Percentiles rank a stretch among this genome's conserved stretches.
Evolutionary conservation across 2,888 invertebrate species (phyloP).

Genomic region (Branchellion lobata): DNA sequence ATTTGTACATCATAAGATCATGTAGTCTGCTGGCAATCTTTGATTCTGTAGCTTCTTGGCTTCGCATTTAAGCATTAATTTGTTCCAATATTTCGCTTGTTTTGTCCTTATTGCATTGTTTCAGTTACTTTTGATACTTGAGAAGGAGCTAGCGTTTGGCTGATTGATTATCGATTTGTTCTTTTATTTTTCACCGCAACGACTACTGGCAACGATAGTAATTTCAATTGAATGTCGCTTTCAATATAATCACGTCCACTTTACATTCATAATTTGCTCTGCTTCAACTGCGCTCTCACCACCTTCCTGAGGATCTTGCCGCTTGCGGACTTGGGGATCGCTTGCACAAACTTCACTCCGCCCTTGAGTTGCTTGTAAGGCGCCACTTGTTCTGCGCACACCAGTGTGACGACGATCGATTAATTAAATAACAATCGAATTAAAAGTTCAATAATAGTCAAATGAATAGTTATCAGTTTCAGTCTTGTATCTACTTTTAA

Average conservation of each 20-base stretch:
- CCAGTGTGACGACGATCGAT: neutral
- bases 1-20: too few species aligned
- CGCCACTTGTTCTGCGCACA: slow-evolving; percentile 41
- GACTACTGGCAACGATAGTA: too few species aligned
- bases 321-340: slow-evolving; percentile 39
- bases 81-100: too few species aligned
- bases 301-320: slow-evolving; percentile 42
- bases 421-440: neutral
- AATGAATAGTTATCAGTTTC: neutral
- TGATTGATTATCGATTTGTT: too few species aligned
- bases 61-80: too few species aligned
- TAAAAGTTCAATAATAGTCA: neutral
- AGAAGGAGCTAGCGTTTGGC: too few species aligned
- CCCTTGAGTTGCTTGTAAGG: slow-evolving; percentile 46
- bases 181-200: too few species aligned
- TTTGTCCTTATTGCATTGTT: too few species aligned
- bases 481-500: neutral
- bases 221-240: neutral
- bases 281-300: neutral
- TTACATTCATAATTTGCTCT: slow-evolving; percentile 25
- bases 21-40: too few species aligned
- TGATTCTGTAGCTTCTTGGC: too few species aligned
- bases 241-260: too few species aligned
- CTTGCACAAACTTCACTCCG: slow-evolving; percentile 44
- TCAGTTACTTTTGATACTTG: too few species aligned